These are phyloP conservation scores for Scomber japonicus DNA, from an alignment of 2,113 vertebrate species.

Conservation along the genomic window DNA sequence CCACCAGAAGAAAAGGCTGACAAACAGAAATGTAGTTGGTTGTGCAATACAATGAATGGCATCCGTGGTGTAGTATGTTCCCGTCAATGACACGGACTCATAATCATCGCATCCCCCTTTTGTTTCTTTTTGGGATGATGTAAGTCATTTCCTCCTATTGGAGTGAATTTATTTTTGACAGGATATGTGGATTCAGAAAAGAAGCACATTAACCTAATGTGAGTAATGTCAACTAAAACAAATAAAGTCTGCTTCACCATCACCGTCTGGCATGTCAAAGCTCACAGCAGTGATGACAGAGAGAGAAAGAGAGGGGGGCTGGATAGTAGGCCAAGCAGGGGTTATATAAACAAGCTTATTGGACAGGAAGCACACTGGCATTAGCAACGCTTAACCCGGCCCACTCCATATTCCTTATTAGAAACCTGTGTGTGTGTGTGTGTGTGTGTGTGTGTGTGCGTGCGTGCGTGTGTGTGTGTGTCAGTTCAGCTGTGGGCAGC, in stretches of 20 bases:
- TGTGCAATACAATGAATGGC: background rate
- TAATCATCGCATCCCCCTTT: slow-evolving; percentile 19
- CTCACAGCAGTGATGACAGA: slow-evolving; percentile 39
- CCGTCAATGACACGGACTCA: slow-evolving; percentile 7
- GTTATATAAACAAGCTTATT: slow-evolving; percentile 85
- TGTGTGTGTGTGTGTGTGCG: slow-evolving; percentile 36
- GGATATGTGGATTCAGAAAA: slow-evolving; percentile 41
- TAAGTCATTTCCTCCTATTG: slow-evolving; percentile 23
- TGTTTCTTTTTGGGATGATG: slow-evolving; percentile 35
- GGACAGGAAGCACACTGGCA: slow-evolving; percentile 80
- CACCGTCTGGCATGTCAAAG: slow-evolving; percentile 59
- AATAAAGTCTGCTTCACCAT: slow-evolving; percentile 52
- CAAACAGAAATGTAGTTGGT: background rate
- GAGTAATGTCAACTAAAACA: slow-evolving; percentile 65
- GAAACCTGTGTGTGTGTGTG: slow-evolving; percentile 41
- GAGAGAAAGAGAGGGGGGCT: background rate
- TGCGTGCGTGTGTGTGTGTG: slow-evolving; percentile 54
- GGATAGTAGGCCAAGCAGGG: slow-evolving; percentile 73
- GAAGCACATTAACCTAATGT: slow-evolving; percentile 55
- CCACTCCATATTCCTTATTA: slow-evolving; percentile 73
- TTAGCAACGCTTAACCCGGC: slow-evolving; percentile 78
- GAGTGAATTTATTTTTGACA: slow-evolving; percentile 55
- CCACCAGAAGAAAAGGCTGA: background rate
- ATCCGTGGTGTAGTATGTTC: background rate
- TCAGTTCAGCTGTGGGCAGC: slow-evolving; percentile 24